These are phyloP conservation scores for Teinopalpus imperialis DNA, from an alignment of 2,888 invertebrate genomes.

Conservation along the genomic window DNA sequence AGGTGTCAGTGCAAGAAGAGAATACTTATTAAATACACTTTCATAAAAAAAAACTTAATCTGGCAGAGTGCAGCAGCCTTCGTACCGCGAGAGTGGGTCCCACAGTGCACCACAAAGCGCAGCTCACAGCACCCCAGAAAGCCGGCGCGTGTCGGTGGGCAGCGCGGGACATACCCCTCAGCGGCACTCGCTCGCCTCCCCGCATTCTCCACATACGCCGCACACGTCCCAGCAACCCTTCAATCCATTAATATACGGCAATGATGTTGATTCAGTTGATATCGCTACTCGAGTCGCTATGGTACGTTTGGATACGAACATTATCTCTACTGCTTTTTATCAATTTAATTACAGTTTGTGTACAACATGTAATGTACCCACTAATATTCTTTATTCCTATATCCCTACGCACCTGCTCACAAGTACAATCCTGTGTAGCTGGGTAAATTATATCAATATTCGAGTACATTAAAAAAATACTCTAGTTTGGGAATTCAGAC, in stretches of 20 bases:
- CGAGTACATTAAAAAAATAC: too few species aligned
- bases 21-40: too few species aligned
- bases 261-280: conserved; percentile 98
- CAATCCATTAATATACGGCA: conserved; percentile 96
- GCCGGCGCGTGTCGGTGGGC: conserved; percentile 65
- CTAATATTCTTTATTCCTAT: too few species aligned
- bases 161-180: conserved; percentile 46
- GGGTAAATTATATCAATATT: too few species aligned
- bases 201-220: conserved; percentile 70
- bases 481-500: too few species aligned
- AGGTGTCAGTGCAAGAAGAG: too few species aligned
- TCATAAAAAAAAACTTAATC: too few species aligned
- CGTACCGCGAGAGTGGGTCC: conserved; percentile 51
- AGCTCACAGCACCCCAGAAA: conserved; percentile 66
- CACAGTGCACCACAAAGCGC: conserved; percentile 44
- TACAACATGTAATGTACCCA: too few species aligned
- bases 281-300: conserved; percentile 98
- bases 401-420: too few species aligned
- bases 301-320: conserved; percentile 83
- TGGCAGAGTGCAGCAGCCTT: conserved; percentile 58
- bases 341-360: not conserved
- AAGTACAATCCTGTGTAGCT: too few species aligned
- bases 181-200: conserved; percentile 35
- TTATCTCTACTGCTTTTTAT: not conserved
- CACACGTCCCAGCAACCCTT: conserved; percentile 76